phyloP scores from a whole-genome alignment of 2,113 vertebrate genomes.

The Hippocampus abdominalis region DNA sequence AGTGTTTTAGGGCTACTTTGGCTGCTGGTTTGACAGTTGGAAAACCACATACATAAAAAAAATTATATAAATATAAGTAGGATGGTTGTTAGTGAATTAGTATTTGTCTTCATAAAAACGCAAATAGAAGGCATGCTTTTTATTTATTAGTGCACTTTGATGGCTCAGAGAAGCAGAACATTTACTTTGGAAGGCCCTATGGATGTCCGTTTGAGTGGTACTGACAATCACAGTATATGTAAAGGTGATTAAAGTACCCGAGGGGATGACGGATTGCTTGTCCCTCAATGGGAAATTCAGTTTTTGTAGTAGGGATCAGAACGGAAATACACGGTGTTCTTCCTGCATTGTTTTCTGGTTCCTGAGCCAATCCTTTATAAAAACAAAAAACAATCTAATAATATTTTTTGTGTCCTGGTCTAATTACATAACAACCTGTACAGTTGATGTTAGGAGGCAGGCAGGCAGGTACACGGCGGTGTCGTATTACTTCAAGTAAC shows the following conservation, averaged over 20 bases:
- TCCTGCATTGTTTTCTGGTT: neutral
- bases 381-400: neutral
- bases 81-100: neutral
- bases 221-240: neutral
- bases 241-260: neutral
- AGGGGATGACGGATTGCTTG: neutral
- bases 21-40: too few relatives aligned
- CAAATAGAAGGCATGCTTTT: neutral
- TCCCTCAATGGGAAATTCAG: neutral
- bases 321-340: neutral
- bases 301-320: neutral
- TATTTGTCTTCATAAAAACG: neutral
- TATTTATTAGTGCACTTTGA: neutral
- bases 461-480: neutral
- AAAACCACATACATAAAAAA: too few relatives aligned
- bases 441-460: neutral
- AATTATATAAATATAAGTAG: too few relatives aligned
- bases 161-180: neutral
- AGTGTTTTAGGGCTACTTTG: too few relatives aligned
- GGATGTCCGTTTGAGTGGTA: neutral
- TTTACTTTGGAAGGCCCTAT: neutral
- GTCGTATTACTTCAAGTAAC: constrained; percentile 1
- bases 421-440: neutral
- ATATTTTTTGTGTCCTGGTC: neutral
- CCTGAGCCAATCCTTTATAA: neutral